phyloP scores from a whole-genome alignment of 2,113 vertebrate genomes.

The Bubo blakistoni region DNA sequence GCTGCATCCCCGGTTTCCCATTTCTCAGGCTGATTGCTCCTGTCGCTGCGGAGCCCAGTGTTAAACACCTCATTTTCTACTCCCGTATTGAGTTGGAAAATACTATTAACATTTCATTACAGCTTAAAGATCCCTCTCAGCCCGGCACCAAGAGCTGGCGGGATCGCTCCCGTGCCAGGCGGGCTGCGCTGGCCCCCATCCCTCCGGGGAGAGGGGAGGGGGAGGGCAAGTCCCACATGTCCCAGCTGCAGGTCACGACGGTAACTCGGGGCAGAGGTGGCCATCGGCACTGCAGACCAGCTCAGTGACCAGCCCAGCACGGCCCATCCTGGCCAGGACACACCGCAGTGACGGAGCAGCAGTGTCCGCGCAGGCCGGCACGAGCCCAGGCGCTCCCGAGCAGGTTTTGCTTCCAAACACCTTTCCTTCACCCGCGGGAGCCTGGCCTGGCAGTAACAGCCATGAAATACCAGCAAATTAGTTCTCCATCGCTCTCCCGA shows the following conservation, averaged over 20 bases:
- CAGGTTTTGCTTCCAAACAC: not conserved
- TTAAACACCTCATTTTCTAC: constrained; percentile 60
- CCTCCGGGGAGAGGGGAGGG: not conserved
- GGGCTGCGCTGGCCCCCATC: rapidly evolving
- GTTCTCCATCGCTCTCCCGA: not conserved
- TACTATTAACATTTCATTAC: constrained; percentile 69
- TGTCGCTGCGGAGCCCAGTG: constrained; percentile 25
- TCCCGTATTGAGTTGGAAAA: constrained; percentile 33
- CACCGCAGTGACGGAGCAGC: not conserved
- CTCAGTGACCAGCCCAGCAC: rapidly evolving
- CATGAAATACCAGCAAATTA: not conserved
- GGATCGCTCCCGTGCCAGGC: not conserved
- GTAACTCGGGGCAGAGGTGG: not conserved
- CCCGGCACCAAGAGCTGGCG: rapidly evolving
- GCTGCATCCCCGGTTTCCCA: not conserved
- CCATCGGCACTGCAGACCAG: rapidly evolving
- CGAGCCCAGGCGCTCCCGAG: rapidly evolving
- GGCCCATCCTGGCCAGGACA: not conserved
- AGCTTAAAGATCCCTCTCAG: constrained; percentile 17
- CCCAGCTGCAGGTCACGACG: rapidly evolving
- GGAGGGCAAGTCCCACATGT: rapidly evolving
- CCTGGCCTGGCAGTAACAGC: not conserved
- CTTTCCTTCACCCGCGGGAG: not conserved
- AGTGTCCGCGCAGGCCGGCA: not conserved
- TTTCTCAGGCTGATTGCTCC: constrained; percentile 66